Base-by-base conservation (phyloP, 1,140 invertebrate genomes). In the Neodiprion virginianus region DNA sequence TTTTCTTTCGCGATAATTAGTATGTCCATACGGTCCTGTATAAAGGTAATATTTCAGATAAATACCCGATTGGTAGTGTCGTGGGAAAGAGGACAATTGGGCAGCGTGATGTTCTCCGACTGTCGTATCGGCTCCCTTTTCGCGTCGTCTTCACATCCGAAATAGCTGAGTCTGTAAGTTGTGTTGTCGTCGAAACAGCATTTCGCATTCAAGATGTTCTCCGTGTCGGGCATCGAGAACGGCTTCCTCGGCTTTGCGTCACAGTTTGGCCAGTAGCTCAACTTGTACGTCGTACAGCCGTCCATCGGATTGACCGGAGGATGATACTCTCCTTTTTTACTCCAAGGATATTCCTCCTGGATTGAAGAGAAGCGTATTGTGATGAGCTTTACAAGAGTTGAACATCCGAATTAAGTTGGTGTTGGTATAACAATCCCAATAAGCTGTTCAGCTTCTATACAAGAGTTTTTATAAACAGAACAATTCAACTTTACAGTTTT, bases 271-370 rank as follows among this genome's bases (percentile, higher is more conserved):
- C 86, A 87, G 71, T 89, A 91, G 79, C 90, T 91, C 75, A 90
- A 81, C 70, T 85, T 88, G 79, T 91, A 91, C 0, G 90, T 91
- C n/a, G 91, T 91, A 71, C 84, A 86, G 0, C 75, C 79, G 14
- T 91, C 90, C 67, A 91, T 83, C 1, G 85, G 86, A 0, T 85
- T 85, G 0, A 79, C 77, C 0, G 91, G 89, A 23, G 80, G 82
- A 75, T 82, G 1, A 66, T 88, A 88, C 8, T 83, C 69, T 12
- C 7, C 10, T 48, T 79, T 83, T 23, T 72, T 14, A 40, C 47
- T 73, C 81, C 82, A 86, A 0, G 85, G 77, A 47, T 77, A 67
- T 7, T 74, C 74, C 61, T 84, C 81, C 85, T 86, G 4, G 40
- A 77, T 72, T 53, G 69, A 61, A 53, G 23, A 47, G 21, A 69